A percentile compares a stretch with the other conserved stretches of the same genome.
These are phyloP conservation scores for Panorpa germanica DNA, from an alignment of 2,888 invertebrate genomes.

Conservation along the genomic window DNA sequence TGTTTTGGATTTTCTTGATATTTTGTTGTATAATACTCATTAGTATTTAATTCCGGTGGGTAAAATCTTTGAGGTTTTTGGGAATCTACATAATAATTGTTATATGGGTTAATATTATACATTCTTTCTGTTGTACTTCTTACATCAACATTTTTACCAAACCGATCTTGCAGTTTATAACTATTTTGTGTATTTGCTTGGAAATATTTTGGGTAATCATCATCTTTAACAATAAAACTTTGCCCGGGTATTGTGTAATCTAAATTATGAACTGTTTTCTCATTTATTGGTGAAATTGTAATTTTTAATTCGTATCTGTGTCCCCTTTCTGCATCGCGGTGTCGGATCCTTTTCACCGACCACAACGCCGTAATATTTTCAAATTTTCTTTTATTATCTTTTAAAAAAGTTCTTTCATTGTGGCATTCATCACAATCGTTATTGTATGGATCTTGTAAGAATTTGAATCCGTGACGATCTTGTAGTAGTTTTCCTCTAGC, in stretches of 20 bases:
- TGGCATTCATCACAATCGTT: constrained; percentile 30
- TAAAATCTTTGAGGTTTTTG: neutral
- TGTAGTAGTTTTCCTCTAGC: constrained; percentile 37
- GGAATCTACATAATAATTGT: neutral
- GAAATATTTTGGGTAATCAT: constrained; percentile 22
- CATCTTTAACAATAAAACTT: constrained; percentile 41
- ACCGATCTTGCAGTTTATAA: no score
- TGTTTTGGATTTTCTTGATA: constrained; percentile 9
- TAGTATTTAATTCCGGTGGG: no score
- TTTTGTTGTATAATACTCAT: no score
- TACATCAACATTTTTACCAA: constrained; percentile 10
- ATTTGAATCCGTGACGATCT: constrained; percentile 7
- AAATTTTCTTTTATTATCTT: constrained; percentile 13
- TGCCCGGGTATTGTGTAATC: constrained; percentile 32
- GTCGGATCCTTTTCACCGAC: constrained; percentile 48
- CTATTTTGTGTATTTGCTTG: constrained; percentile 7
- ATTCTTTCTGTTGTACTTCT: neutral
- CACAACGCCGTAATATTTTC: constrained; percentile 37
- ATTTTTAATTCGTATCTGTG: constrained; percentile 46
- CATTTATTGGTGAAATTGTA: constrained; percentile 36
- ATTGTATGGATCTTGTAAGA: constrained; percentile 19
- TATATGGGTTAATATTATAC: neutral
- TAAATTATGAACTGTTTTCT: constrained; percentile 23
- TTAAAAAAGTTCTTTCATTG: constrained; percentile 12
- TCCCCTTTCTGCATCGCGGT: constrained; percentile 31